Evolutionary conservation across 2,888 invertebrate species (phyloP).

Genomic region (Antheraea assamensis): DNA sequence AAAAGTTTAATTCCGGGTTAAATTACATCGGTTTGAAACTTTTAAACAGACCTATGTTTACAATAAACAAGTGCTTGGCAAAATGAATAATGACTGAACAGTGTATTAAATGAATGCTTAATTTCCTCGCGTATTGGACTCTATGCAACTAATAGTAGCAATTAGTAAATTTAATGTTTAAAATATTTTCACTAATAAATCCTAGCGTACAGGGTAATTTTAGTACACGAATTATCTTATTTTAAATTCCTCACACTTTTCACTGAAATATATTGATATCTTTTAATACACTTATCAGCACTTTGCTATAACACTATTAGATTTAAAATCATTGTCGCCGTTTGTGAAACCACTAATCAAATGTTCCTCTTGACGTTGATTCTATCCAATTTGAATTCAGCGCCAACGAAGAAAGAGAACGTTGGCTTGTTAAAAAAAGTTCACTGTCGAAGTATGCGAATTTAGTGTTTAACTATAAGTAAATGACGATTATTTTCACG

Average conservation of each 20-base stretch:
- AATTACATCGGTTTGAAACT: conserved; percentile 8
- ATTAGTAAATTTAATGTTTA: conserved; percentile 56
- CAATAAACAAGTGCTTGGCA: conserved; percentile 68
- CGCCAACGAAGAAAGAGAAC: background rate
- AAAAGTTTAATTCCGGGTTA: conserved; percentile 42
- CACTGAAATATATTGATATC: conserved; percentile 65
- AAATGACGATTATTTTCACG: conserved; percentile 50
- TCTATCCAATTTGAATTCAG: background rate
- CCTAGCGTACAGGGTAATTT: conserved; percentile 82
- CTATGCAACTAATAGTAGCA: conserved; percentile 40
- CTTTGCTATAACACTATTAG: conserved; percentile 65
- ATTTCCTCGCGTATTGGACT: conserved; percentile 46
- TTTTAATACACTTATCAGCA: conserved; percentile 74
- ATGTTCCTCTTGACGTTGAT: background rate
- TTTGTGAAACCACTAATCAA: conserved; percentile 49
- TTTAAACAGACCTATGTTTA: conserved; percentile 23
- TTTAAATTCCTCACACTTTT: conserved; percentile 74
- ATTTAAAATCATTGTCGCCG: conserved; percentile 71
- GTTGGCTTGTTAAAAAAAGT: too few relatives aligned
- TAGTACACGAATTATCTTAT: conserved; percentile 70
- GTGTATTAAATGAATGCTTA: conserved; percentile 48
- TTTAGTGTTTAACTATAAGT: conserved; percentile 54
- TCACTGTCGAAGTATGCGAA: background rate
- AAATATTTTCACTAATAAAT: conserved; percentile 73
- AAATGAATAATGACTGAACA: conserved; percentile 68